Percentiles rank a stretch among this genome's conserved stretches.
These are phyloP conservation scores for Panurus biarmicus DNA, from an alignment of 2,113 vertebrate species.

Conservation along the genomic window DNA sequence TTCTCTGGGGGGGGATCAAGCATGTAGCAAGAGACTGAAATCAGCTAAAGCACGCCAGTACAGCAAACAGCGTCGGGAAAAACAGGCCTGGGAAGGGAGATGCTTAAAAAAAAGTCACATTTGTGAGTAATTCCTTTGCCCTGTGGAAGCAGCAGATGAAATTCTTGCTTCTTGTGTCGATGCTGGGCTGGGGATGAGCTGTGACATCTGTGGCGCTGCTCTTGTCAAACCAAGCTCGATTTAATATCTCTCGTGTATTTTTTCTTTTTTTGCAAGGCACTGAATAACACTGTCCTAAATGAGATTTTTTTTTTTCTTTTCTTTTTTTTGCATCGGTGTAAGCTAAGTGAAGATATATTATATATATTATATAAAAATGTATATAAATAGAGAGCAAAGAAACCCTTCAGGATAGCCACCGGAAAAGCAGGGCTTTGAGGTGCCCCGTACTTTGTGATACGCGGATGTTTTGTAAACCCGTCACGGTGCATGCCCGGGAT, in stretches of 20 bases:
- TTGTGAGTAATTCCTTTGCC: background rate
- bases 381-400: background rate
- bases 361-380: background rate
- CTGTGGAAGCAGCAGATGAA: background rate
- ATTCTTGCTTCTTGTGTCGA: background rate
- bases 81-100: background rate
- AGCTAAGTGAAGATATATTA: conserved; percentile 13
- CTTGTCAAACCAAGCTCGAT: background rate
- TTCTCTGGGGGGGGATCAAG: background rate
- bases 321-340: background rate
- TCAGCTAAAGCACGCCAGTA: accelerated
- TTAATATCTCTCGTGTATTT: background rate
- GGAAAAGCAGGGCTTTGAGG: conserved; percentile 40
- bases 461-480: conserved; percentile 56
- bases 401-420: background rate
- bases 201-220: background rate
- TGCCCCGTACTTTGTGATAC: background rate
- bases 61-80: background rate
- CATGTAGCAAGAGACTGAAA: background rate
- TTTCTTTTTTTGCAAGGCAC: conserved; percentile 21
- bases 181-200: background rate
- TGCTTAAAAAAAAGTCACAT: background rate
- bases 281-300: background rate
- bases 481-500: conserved; percentile 49
- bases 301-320: background rate